These are phyloP conservation scores for Otolemur garnettii DNA, from an alignment of 2,113 vertebrate species.

Conservation along the genomic window DNA sequence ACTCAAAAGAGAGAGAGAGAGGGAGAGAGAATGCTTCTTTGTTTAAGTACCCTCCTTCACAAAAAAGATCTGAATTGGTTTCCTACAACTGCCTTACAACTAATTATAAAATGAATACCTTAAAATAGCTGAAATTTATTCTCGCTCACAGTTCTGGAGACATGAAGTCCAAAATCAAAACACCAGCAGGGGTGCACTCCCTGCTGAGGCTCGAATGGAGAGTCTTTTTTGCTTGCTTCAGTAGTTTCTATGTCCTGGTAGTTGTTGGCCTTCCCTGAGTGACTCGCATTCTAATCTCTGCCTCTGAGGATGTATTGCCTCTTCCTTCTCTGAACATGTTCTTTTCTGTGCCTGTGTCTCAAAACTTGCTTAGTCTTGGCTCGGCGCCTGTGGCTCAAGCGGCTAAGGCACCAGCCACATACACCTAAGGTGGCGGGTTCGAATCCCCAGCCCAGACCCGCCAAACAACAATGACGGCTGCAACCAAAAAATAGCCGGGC, in stretches of 20 bases:
- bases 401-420: no score
- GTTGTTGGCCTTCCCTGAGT: not conserved
- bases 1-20: no score
- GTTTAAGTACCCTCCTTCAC: no score
- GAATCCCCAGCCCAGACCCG: no score
- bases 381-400: no score
- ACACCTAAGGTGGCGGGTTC: no score
- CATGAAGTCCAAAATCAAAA: not conserved
- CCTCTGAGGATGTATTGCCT: not conserved
- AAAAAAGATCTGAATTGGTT: not conserved
- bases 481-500: no score
- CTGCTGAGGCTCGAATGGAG: not conserved
- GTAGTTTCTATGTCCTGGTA: not conserved
- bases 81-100: not conserved
- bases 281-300: not conserved
- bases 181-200: not conserved
- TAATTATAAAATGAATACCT: not conserved
- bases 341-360: not conserved
- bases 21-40: no score
- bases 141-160: not conserved
- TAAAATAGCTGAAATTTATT: not conserved
- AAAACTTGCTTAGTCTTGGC: no score
- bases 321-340: not conserved
- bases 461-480: no score
- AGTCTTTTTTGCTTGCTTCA: not conserved